Evolutionary conservation across 2,888 invertebrate species (phyloP).

Genomic region (Cephus pulcher): DNA sequence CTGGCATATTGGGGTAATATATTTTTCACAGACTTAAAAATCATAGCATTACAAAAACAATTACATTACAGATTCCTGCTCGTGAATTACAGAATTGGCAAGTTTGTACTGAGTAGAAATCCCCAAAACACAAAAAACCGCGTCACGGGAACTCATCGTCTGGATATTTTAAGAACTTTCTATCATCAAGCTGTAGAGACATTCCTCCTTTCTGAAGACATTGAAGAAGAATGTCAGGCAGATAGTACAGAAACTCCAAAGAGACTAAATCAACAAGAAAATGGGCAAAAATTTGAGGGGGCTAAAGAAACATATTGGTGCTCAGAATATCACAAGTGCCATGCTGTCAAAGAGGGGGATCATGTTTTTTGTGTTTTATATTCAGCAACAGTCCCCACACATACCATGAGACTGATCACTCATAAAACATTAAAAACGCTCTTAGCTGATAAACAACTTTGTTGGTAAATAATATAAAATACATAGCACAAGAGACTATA

Average conservation of each 20-base stretch:
- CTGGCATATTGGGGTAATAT: constrained; percentile 79
- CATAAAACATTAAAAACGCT: constrained; percentile 75
- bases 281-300: constrained; percentile 53
- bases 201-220: constrained; percentile 54
- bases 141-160: constrained; percentile 74
- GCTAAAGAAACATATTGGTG: constrained; percentile 82
- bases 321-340: constrained; percentile 89
- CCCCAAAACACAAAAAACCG: constrained; percentile 73
- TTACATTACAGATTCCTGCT: constrained; percentile 72
- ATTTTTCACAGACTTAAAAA: background rate
- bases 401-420: constrained; percentile 80
- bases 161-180: constrained; percentile 80
- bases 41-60: background rate
- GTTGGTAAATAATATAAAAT: constrained; percentile 70
- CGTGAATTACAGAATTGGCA: constrained; percentile 74
- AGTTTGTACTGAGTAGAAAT: constrained; percentile 79
- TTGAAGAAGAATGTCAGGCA: constrained; percentile 26
- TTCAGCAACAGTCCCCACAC: constrained; percentile 78
- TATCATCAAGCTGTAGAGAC: constrained; percentile 77
- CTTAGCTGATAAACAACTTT: constrained; percentile 75
- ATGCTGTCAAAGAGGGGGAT: constrained; percentile 75
- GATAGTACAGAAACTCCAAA: constrained; percentile 22
- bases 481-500: background rate
- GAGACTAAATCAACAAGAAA: constrained; percentile 24
- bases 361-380: constrained; percentile 82